Conservation (phyloP, 2,113 vertebrate species). For the Picathartes gymnocephalus region DNA sequence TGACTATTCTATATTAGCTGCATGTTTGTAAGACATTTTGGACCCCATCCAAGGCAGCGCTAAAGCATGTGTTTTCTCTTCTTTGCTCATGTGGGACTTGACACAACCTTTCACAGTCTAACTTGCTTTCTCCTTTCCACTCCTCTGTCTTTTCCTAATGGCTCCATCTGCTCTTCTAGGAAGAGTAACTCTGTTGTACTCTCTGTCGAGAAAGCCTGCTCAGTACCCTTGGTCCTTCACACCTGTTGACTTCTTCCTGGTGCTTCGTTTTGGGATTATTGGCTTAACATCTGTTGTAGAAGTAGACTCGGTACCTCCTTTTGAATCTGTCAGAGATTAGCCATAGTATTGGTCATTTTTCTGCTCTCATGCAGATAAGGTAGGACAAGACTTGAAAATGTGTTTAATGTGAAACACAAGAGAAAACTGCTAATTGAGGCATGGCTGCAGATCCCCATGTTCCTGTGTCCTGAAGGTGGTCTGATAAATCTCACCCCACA, state of each 20-base stretch:
- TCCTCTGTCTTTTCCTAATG: background rate
- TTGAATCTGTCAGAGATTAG: background rate
- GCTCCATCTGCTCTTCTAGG: background rate
- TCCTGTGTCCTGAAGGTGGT: background rate
- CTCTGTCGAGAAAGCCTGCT: background rate
- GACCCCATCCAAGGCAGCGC: background rate
- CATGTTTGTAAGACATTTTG: background rate
- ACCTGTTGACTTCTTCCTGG: background rate
- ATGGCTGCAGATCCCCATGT: background rate
- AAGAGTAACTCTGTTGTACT: background rate
- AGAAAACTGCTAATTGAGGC: background rate
- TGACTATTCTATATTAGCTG: background rate
- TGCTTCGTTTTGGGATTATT: background rate
- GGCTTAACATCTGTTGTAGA: background rate
- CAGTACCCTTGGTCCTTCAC: background rate
- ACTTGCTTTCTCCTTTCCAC: background rate
- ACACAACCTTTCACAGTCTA: background rate
- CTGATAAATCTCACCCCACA: background rate
- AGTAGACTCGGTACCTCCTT: background rate
- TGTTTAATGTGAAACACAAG: background rate
- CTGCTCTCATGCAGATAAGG: background rate
- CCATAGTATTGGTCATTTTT: background rate
- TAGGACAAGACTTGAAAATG: background rate
- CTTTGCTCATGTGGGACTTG: background rate
- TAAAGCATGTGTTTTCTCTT: background rate